phyloP scores from a whole-genome alignment of 35 echinoderm and acorn worm species.

The Chiridota heheva region DNA sequence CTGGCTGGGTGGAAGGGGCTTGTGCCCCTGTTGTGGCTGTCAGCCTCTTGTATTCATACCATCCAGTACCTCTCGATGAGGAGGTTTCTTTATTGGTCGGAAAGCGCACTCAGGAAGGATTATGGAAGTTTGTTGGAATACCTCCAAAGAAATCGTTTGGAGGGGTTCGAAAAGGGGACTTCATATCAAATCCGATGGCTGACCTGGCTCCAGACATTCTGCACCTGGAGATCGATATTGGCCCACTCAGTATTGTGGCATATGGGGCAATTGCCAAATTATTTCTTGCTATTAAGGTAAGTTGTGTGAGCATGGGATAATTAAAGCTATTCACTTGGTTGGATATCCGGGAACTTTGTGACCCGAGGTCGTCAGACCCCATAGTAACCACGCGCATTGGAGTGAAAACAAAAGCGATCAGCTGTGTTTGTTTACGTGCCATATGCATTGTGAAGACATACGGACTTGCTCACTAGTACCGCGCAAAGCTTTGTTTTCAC shows the following conservation, averaged over 20 bases:
- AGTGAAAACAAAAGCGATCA: no score
- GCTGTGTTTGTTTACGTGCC: no score
- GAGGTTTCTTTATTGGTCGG: conserved; percentile 65
- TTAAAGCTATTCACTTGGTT: no score
- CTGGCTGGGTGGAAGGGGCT: conserved; percentile 85
- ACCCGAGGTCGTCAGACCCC: no score
- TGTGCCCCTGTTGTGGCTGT: conserved; percentile 72
- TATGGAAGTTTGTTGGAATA: conserved; percentile 11
- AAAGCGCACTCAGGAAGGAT: conserved; percentile 25
- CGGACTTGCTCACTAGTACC: no score
- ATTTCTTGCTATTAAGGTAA: conserved; percentile 76
- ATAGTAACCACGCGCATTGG: no score
- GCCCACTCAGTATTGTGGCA: conserved; percentile 69
- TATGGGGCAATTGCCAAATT: conserved; percentile 72
- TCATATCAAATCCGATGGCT: conserved; percentile 40
- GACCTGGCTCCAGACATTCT: conserved; percentile 61
- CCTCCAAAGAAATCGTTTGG: conserved; percentile 56
- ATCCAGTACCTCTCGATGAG: conserved; percentile 77
- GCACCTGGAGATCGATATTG: conserved; percentile 89
- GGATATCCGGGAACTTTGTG: no score
- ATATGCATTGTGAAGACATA: no score
- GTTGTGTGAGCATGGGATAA: no score
- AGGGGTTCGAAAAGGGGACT: conserved; percentile 50
- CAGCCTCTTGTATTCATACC: conserved; percentile 75
- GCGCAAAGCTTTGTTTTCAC: no score